Base-by-base conservation (phyloP, 2,888 invertebrate species). In the Tholera decimalis region DNA sequence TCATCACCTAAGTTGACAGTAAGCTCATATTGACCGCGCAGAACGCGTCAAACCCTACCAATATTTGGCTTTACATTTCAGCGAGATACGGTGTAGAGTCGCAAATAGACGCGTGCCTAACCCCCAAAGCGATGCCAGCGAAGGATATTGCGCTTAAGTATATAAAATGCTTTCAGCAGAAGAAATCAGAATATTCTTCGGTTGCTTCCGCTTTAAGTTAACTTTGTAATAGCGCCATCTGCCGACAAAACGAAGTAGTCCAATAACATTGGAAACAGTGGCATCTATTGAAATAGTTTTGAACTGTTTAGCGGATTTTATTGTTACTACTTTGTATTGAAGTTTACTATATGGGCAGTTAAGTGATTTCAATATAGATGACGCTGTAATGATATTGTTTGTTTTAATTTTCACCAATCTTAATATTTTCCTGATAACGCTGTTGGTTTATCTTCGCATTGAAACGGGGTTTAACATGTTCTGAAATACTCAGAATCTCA, bases 101-200 rank as follows among this genome's bases (percentile, higher is more conserved):
- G 3, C 28, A 49, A 49, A 47, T 47, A 18, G 47, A 47, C 47
- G 11, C 28, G n/a, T 47, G 47, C 47, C 47, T 47, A 11, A 28
- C 47, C n/a, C 18, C 18, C n/a, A 47, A 59, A 26, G 53, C 73
- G 0, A 58, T 78, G 4, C 78, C 77, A 18, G 85, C 91, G 0
- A 24, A 58, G 1, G 86, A 89, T 0, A 91, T 87, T 1, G 92
- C 92, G 0, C 90, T 86, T 83, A 24, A 70, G 0, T 92, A 85
- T 18, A 59, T 88, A 0, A 83, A 70, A 66, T 92, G 92, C 62
- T 87, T 84, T 50, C 79, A 83, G 18, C 18, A 2, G 0, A 15
- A 30, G 4, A 24, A 58, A 28, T 56, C 60, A 13, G 74, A 73
- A 11, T 58, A 73, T n/a, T 53, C 77, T 11, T 6, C 37, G 2